These are phyloP conservation scores for Schizotus pectinicornis DNA, from an alignment of 2,888 invertebrate genomes.

Conservation along the genomic window DNA sequence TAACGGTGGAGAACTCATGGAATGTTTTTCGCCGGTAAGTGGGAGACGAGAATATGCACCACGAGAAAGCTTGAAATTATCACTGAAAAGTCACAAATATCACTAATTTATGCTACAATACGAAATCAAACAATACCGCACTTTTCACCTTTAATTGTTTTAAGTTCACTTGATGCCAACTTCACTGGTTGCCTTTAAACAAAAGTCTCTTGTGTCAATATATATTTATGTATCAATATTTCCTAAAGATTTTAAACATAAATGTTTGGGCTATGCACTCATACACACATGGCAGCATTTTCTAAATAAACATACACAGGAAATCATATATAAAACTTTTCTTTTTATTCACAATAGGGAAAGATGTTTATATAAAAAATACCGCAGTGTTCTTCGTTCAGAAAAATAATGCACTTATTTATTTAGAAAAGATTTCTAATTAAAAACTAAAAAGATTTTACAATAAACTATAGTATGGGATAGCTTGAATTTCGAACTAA, in stretches of 20 bases:
- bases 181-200: conserved; percentile 48
- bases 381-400: conserved; percentile 44
- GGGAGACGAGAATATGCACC: conserved; percentile 42
- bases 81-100: conserved; percentile 58
- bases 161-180: conserved; percentile 47
- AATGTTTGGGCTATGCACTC: conserved; percentile 54
- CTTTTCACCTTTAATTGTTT: conserved; percentile 54
- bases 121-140: conserved; percentile 53
- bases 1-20: conserved; percentile 41
- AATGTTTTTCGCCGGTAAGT: conserved; percentile 38
- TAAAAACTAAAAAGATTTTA: conserved; percentile 49
- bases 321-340: conserved; percentile 40
- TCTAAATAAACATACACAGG: conserved; percentile 49
- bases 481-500: conserved; percentile 43
- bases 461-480: conserved; percentile 40
- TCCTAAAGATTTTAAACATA: conserved; percentile 53
- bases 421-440: conserved; percentile 49
- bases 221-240: conserved; percentile 49
- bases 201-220: conserved; percentile 46
- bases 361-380: conserved; percentile 49
- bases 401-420: conserved; percentile 54
- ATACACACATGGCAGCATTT: conserved; percentile 51
- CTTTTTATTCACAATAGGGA: conserved; percentile 32
- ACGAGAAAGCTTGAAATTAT: conserved; percentile 44
- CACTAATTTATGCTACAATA: conserved; percentile 54